Base-by-base conservation (phyloP, 2,888 invertebrate genomes). In the Drosophila barbarae region DNA sequence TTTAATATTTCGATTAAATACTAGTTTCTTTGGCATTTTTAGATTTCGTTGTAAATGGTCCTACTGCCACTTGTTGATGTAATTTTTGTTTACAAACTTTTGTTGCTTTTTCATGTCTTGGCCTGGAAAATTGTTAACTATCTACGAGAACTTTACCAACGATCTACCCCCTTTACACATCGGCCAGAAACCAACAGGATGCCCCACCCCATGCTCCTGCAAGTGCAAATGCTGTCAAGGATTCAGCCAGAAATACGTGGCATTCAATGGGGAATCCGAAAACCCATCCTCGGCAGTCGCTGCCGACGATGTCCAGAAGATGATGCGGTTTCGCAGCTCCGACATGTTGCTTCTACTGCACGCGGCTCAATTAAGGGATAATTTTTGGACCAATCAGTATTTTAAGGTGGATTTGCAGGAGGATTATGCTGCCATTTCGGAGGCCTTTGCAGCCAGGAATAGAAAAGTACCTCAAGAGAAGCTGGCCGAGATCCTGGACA, bases 331-430 rank as follows among this genome's bases (percentile, higher is more conserved):
- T 0, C 60, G 61, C 15, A 77, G 66, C 8, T 12, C 5, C 0
- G 71, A 77, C n/a, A 47, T 73, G 71, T 21, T 73, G 30, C 12
- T 52, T 9, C 39, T 73, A 7, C 36, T 73, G 10, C 42, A 58
- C 8, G 38, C 53, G 0, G 74, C 74, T 0, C 73, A 77, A 13
- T 34, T 42, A 8, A 56, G 65, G 1, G 77, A 70, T 8, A 30
- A 77, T 34, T 73, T 73, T 30, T 73, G 73, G 73, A 77, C 21
- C 5, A 73, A 77, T 53, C 38, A 58, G 39, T 77, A 50, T 10
- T 41, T 53, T 9, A 73, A 74, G 18, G 36, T 32, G 9, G 42
- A 71, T 41, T 34, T 73, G 34, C 49, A 46, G 0, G 15, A 55
- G 1, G 73, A 73, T 23, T 73, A 38, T n/a, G n/a, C 15, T n/a